A percentile compares a stretch with the other conserved stretches of the same genome.
These are phyloP conservation scores for Plectrocnemia conspersa DNA, from an alignment of 1,140 invertebrate species.

Conservation along the genomic window DNA sequence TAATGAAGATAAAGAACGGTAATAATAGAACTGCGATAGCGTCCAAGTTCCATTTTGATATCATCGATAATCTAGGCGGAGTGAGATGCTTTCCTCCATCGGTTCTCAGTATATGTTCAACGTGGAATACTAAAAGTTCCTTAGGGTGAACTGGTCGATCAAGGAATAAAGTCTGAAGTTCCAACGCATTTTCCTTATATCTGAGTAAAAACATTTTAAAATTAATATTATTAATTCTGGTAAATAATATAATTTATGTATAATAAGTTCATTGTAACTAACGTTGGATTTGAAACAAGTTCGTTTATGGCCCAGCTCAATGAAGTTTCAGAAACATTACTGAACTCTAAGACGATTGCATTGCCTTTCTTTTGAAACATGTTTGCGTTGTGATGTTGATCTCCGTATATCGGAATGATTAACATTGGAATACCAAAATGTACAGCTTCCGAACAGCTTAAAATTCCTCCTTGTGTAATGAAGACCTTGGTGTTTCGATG, in stretches of 20 bases:
- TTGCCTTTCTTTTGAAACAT: constrained; percentile 35
- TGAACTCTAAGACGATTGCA: constrained; percentile 35
- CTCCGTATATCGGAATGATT: constrained; percentile 16
- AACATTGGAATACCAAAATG: constrained; percentile 22
- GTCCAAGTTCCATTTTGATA: not conserved
- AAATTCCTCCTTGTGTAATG: constrained; percentile 49
- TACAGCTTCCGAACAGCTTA: constrained; percentile 38
- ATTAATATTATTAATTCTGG: not conserved
- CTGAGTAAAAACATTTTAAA: not conserved
- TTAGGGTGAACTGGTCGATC: constrained; percentile 34
- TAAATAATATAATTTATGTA: not conserved
- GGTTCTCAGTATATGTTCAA: constrained; percentile 38
- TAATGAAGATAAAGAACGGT: too few relatives aligned
- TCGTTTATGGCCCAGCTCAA: constrained; percentile 38
- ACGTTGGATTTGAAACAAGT: constrained; percentile 34
- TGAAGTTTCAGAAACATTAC: constrained; percentile 37
- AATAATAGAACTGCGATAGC: not conserved
- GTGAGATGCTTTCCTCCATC: constrained; percentile 37
- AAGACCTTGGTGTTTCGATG: constrained; percentile 41
- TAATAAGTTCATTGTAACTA: not conserved
- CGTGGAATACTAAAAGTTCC: constrained; percentile 38
- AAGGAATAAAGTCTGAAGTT: constrained; percentile 38
- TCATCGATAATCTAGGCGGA: constrained; percentile 32
- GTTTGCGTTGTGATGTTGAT: constrained; percentile 43
- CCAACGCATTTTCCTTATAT: constrained; percentile 10